Evolutionary conservation across 2,797 vertebrate species (phyloP).

Genomic region (Bucorvus abyssinicus): DNA sequence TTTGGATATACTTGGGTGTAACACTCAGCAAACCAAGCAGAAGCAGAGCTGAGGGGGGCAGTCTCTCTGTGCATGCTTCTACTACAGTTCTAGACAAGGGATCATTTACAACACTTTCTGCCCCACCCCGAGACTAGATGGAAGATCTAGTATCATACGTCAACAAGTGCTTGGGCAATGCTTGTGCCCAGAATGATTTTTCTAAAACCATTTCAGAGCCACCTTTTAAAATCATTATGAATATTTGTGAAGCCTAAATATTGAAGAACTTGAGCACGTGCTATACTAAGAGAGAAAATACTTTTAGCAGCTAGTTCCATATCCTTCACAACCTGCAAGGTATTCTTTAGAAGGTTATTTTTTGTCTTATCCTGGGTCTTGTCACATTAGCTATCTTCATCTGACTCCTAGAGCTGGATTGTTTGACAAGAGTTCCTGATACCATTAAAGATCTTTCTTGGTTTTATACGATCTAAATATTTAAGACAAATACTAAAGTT

Average conservation of each 20-base stretch:
- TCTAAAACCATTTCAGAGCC: not conserved
- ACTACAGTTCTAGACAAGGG: not conserved
- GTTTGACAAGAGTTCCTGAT: not conserved
- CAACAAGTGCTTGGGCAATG: not conserved
- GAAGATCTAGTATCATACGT: not conserved
- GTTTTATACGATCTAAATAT: not conserved
- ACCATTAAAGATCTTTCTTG: not conserved
- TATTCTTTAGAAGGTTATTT: not conserved
- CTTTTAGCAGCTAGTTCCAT: not conserved
- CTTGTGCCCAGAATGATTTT: not conserved
- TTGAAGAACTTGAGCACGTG: not conserved
- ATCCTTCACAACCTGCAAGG: not conserved
- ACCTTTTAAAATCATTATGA: not conserved
- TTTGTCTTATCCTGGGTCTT: not conserved
- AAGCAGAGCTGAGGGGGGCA: not conserved
- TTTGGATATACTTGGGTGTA: not conserved
- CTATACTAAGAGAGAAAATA: not conserved
- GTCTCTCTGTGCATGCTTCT: not conserved
- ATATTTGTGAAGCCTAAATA: not conserved
- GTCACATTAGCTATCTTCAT: not conserved
- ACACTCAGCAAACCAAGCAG: not conserved
- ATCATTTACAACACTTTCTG: not conserved
- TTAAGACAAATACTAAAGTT: not conserved
- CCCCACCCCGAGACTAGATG: not conserved
- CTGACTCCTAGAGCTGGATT: not conserved